A percentile compares a stretch with the other conserved stretches of the same genome.
Evolutionary conservation across 23 tunicate genomes (phyloP).

Genomic region (Trididemnum miniatum): DNA sequence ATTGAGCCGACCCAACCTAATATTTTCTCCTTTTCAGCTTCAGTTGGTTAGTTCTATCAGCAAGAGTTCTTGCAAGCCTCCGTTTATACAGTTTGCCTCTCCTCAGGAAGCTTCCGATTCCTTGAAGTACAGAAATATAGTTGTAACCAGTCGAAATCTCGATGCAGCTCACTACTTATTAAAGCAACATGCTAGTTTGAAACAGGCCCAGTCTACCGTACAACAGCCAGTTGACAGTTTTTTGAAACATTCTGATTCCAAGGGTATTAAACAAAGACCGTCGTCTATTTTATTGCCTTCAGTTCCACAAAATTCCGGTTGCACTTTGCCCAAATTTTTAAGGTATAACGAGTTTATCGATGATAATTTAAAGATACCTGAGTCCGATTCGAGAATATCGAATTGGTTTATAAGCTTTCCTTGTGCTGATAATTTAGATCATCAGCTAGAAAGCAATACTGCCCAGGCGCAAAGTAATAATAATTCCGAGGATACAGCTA

Average conservation of each 20-base stretch:
- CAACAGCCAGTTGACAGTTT: too few relatives aligned
- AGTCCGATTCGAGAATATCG: not conserved
- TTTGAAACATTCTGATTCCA: too few relatives aligned
- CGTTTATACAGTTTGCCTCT: not conserved
- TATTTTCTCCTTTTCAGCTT: too few relatives aligned
- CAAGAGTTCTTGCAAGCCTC: not conserved
- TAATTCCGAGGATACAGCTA: too few relatives aligned
- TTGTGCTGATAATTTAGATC: not conserved
- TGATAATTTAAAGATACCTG: not conserved
- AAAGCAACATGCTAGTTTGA: too few relatives aligned
- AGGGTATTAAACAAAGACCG: too few relatives aligned
- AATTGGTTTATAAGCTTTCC: not conserved
- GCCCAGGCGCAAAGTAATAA: too few relatives aligned
- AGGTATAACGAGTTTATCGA: not conserved
- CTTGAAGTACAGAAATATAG: not conserved
- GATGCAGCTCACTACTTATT: too few relatives aligned
- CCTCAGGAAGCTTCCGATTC: not conserved
- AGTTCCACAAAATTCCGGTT: not conserved
- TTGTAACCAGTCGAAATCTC: not conserved
- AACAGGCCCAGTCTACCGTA: too few relatives aligned
- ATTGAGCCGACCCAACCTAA: too few relatives aligned
- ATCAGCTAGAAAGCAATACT: too few relatives aligned
- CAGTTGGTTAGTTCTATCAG: not conserved
- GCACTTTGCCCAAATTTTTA: slow-evolving; percentile 2
- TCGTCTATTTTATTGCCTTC: too few relatives aligned